phyloP scores from a whole-genome alignment of 2,797 vertebrate species.

The Pseudomugil tenellus region DNA sequence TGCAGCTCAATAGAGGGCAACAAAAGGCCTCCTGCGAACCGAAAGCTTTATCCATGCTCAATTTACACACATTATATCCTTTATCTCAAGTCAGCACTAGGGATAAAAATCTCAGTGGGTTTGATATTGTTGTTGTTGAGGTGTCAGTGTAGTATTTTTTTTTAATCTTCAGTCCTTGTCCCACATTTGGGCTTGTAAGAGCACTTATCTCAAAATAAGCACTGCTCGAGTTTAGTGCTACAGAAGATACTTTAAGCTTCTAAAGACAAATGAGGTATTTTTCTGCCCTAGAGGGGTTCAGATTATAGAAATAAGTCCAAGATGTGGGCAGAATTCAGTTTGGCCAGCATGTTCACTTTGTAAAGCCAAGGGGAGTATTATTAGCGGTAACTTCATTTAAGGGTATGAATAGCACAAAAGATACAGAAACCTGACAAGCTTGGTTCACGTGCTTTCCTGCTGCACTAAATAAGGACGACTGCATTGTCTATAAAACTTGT shows the following conservation, averaged over 20 bases:
- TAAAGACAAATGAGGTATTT: constrained; percentile 3
- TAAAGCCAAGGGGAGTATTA: constrained; percentile 8
- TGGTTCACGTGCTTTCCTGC: constrained; percentile 36
- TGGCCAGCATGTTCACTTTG: background rate
- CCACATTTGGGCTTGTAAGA: constrained; percentile 17
- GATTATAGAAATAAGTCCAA: background rate
- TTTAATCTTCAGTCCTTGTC: constrained; percentile 24
- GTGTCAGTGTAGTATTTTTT: constrained; percentile 22
- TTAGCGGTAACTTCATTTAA: background rate
- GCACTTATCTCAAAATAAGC: constrained; percentile 19
- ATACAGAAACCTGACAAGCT: constrained; percentile 26
- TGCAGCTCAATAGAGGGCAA: constrained; percentile 33
- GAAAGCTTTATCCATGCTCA: constrained; percentile 69
- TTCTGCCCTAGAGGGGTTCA: background rate
- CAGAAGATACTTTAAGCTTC: background rate
- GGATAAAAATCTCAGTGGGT: constrained; percentile 54
- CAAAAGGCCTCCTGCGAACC: constrained; percentile 51
- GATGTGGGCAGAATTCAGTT: background rate
- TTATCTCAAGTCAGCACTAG: constrained; percentile 50
- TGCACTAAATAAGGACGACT: constrained; percentile 42
- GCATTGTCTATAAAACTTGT: constrained; percentile 38
- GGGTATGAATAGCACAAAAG: background rate
- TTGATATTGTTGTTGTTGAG: constrained; percentile 45
- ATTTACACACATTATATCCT: constrained; percentile 66
- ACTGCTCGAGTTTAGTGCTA: background rate